Base-by-base conservation (phyloP, 2,888 invertebrate species). In the Mechanitis mazaeus region DNA sequence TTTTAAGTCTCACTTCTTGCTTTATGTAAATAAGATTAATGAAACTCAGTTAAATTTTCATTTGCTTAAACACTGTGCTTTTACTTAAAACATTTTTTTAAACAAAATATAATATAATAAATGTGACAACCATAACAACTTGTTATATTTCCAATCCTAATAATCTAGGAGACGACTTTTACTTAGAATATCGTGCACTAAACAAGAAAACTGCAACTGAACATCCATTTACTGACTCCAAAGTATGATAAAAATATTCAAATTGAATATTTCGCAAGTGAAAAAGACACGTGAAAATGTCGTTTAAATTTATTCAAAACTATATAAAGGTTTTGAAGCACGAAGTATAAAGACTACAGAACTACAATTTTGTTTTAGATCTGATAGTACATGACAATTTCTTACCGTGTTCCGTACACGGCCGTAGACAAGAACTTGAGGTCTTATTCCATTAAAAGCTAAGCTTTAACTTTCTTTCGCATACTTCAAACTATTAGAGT, bases 1-100 rank as follows among this genome's bases (percentile, higher is more conserved):
- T 79, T 70, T 72, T 58, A 65, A 65, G 68, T 71, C 71, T 72
- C 70, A 68, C 69, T 64, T 66, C 65, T 64, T 61, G 63, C 64
- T 55, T 28, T 55, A 58, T 50, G 57, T 50, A 56, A 66, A 64
- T 57, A 62, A 28, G 35, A 58, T 50, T 54, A 59, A 53, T 42
- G 55, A 31, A 11, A 31, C 28, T 50, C 28, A 53, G 54, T 53
- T 59, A 53, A 58, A 54, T 53, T 31, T 20, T 6, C n/a, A 9
- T 31, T 31, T 50, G 50, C 31, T 31, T 50, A 31, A 50, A 50
- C 9, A 2, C 31, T 9, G 50, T 11, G 50, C 31, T 50, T 31
- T 31, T 50, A 4, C 31, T 31, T 50, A 5, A 50, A 7, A 31
- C 47, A 47, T 9, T 7, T 31, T 31, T 31, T 31, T 31, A 28